Conservation (phyloP, 2,888 invertebrate species). For the Idaea aversata region DNA sequence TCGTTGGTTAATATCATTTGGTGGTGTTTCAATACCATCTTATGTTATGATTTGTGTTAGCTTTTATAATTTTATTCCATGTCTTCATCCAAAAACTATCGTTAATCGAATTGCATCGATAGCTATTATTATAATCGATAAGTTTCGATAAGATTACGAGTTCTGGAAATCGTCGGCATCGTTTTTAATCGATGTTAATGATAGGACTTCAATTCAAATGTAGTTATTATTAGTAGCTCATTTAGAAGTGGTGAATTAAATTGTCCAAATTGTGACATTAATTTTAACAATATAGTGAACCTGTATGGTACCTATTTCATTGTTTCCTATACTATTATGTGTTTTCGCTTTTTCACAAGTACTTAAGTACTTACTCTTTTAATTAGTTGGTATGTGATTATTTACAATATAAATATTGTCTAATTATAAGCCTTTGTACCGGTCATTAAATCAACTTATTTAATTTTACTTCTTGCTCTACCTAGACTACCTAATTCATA, state of each 20-base stretch:
- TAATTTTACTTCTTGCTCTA: no score
- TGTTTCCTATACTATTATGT: neutral
- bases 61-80: neutral
- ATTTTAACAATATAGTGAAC: neutral
- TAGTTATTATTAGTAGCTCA: neutral
- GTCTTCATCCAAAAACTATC: neutral
- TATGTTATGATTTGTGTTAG: neutral
- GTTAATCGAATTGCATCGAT: neutral
- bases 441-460: no score
- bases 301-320: neutral
- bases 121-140: neutral
- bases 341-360: neutral
- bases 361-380: no score
- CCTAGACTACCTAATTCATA: no score
- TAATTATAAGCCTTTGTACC: no score
- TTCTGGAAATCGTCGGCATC: neutral
- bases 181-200: neutral
- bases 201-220: neutral
- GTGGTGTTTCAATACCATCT: neutral
- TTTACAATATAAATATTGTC: no score
- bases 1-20: no score
- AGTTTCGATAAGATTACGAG: neutral
- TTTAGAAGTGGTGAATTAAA: constrained; percentile 1
- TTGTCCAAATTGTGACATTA: neutral
- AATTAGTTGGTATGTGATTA: no score